These are phyloP conservation scores for Buteo buteo DNA, from an alignment of 2,113 vertebrate species.

Conservation along the genomic window DNA sequence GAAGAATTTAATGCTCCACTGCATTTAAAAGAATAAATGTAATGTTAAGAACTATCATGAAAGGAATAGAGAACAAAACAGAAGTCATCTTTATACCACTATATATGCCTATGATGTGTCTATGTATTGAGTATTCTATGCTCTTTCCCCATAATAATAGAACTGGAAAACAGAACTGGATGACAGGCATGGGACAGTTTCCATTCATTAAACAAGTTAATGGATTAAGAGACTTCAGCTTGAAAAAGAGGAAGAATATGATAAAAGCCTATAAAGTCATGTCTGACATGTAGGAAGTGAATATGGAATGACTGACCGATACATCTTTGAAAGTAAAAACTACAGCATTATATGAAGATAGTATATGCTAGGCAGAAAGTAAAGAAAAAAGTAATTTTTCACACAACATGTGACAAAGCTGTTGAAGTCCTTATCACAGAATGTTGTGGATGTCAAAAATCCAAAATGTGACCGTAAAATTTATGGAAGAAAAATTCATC, in stretches of 20 bases:
- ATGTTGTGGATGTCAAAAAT: neutral
- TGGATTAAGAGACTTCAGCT: neutral
- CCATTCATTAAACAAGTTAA: neutral
- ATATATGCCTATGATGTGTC: neutral
- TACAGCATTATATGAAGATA: neutral
- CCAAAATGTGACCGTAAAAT: neutral
- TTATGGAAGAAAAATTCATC: neutral
- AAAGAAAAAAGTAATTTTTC: neutral
- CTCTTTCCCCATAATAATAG: neutral
- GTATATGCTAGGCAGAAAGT: neutral
- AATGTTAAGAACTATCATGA: neutral
- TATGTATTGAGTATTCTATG: neutral
- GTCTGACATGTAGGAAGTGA: neutral
- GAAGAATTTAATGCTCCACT: neutral
- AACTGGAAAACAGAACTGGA: neutral
- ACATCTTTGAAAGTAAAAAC: neutral
- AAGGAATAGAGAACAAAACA: neutral
- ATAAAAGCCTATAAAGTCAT: neutral
- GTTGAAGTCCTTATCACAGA: neutral
- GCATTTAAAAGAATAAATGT: neutral
- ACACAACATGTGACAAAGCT: neutral
- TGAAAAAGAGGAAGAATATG: neutral
- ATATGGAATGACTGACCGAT: neutral
- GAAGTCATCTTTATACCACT: neutral
- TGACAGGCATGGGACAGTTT: neutral